These are phyloP conservation scores for Helicoverpa zea DNA, from an alignment of 1,140 invertebrate genomes.

Conservation along the genomic window DNA sequence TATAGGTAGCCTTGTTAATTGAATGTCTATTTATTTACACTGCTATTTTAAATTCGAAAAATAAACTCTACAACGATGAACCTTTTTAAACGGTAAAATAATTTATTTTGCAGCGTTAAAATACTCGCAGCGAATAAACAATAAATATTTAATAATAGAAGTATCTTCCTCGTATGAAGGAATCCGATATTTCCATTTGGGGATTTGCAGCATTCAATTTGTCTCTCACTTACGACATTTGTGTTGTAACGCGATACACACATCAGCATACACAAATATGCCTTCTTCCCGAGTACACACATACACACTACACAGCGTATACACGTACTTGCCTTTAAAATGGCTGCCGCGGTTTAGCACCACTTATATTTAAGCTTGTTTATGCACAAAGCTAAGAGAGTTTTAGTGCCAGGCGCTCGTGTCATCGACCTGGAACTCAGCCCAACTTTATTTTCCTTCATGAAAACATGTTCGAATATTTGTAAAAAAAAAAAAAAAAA, in stretches of 20 bases:
- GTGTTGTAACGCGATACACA: constrained; percentile 36
- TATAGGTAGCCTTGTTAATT: too few species aligned
- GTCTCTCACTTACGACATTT: constrained; percentile 36
- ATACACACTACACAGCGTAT: not conserved
- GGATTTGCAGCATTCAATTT: constrained; percentile 41
- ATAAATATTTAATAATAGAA: constrained; percentile 20
- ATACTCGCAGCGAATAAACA: constrained; percentile 2
- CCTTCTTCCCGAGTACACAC: not conserved
- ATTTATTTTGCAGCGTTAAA: not conserved
- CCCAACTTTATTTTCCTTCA: constrained; percentile 21
- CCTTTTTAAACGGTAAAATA: too few species aligned
- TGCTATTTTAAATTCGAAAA: too few species aligned
- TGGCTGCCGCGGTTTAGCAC: constrained; percentile 26
- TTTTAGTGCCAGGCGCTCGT: constrained; percentile 18
- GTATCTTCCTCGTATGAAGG: constrained; percentile 16
- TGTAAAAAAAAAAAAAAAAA: constrained; percentile 29
- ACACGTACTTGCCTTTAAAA: constrained; percentile 15
- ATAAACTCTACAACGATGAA: too few species aligned
- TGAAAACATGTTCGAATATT: constrained; percentile 11
- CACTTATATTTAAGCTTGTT: constrained; percentile 41
- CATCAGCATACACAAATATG: constrained; percentile 21
- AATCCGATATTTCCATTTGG: constrained; percentile 37
- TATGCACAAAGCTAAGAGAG: constrained; percentile 42
- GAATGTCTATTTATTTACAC: too few species aligned
- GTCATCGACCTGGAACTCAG: constrained; percentile 29